Conservation (phyloP, 2,797 vertebrate genomes). For the Onychomys leucogaster region DNA sequence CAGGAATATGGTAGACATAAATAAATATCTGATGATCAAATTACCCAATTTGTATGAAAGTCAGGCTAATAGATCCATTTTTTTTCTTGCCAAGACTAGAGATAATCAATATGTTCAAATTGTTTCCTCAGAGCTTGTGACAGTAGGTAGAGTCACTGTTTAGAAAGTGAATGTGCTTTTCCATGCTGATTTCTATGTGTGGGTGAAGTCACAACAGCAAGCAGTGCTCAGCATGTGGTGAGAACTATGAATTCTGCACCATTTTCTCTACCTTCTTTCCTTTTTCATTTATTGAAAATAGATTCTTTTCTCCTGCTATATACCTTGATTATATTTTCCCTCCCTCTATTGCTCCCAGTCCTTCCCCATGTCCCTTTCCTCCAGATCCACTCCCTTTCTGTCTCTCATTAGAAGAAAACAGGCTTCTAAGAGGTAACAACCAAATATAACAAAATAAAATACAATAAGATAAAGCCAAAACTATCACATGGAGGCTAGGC, state of each 20-base stretch:
- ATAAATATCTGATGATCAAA: conserved; percentile 13
- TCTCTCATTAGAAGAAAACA: not conserved
- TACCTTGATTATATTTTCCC: not conserved
- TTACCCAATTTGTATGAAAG: not conserved
- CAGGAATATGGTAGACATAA: not conserved
- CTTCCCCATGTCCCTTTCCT: too few species aligned
- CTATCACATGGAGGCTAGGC: not conserved
- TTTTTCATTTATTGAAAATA: not conserved
- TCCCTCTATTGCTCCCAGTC: not conserved
- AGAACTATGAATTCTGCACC: not conserved
- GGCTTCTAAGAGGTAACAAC: not conserved
- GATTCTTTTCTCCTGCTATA: not conserved
- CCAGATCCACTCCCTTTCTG: not conserved
- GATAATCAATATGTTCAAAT: not conserved
- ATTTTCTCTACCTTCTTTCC: not conserved
- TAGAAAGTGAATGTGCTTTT: conserved; percentile 9
- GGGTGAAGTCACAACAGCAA: not conserved
- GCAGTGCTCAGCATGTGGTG: not conserved
- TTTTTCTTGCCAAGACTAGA: not conserved
- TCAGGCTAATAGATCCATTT: not conserved
- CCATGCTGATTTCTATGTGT: not conserved
- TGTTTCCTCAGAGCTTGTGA: not conserved
- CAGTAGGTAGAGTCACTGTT: not conserved
- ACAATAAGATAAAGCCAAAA: not conserved
- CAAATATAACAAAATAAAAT: not conserved